Evolutionary conservation across 1,140 invertebrate genomes (phyloP).

Genomic region (Eumaeus atala): DNA sequence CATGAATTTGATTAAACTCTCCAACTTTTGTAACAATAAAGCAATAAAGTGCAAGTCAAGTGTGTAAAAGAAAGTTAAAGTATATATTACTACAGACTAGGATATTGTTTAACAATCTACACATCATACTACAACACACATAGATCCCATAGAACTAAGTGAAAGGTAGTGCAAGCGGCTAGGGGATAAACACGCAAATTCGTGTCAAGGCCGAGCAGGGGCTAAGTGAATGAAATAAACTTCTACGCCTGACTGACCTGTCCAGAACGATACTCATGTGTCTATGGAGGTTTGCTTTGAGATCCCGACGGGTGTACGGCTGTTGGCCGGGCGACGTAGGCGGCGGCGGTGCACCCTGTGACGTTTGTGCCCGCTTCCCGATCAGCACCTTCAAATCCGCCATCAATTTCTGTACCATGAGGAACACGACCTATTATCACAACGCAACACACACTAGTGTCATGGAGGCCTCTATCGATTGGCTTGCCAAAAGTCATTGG

Average conservation of each 20-base stretch:
- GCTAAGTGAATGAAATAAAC: constrained; percentile 6
- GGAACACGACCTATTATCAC: constrained; percentile 49
- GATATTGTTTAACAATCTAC: no score
- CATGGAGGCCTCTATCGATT: constrained; percentile 48
- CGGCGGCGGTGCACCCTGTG: constrained; percentile 32
- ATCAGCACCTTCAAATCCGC: constrained; percentile 69
- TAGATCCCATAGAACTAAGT: constrained; percentile 1
- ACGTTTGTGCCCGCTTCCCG: constrained; percentile 59
- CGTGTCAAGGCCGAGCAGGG: constrained; percentile 9
- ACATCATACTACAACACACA: neutral
- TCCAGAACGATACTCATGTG: constrained; percentile 72
- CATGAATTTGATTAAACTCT: no score
- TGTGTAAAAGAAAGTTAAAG: no score
- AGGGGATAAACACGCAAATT: neutral
- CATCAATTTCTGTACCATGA: constrained; percentile 69
- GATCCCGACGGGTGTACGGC: constrained; percentile 62
- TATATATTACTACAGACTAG: no score
- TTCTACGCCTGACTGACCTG: constrained; percentile 50
- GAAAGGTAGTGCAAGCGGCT: neutral
- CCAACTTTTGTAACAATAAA: no score
- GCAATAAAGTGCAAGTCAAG: no score
- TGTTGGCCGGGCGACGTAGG: constrained; percentile 36
- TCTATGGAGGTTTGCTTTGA: constrained; percentile 66
- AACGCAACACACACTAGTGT: constrained; percentile 49
- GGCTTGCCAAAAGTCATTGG: constrained; percentile 63